Base-by-base conservation (phyloP, 2,113 vertebrate species). In the Entomyzon cyanotis region DNA sequence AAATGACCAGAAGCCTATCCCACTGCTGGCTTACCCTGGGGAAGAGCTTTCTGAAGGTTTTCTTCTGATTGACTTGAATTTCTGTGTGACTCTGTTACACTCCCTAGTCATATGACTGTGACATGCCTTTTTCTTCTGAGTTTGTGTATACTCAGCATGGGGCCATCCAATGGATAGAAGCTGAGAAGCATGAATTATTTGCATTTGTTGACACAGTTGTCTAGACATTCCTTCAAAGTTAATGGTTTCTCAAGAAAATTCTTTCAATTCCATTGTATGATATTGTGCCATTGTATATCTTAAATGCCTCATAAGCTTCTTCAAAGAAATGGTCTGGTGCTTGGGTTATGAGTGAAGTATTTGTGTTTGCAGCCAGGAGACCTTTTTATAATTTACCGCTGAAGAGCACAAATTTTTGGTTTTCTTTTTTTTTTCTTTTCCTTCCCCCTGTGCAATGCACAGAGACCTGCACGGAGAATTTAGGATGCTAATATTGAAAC, bases 161-260 rank as follows among this genome's bases (percentile, higher is more conserved):
- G 96, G 97, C 97, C 97, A 97, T 84, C 95, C 95, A 96, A 90
- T 82, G 81, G 94, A 73, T 86, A 96, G 96, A 95, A 94, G 94
- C 97, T 97, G 94, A 97, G 87, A 97, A 96, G 97, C 95, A 70
- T 92, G 93, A 96, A 97, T 95, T 95, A 96, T 96, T 97, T 97
- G 97, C 97, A 96, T 98, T 95, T 96, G 96, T 97, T 97, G 96
- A 96, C 97, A 97, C 93, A 79, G 94, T 97, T 97, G 95, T 97
- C 97, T 93, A 97, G 96, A 97, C 98, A 98, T 97, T 98, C 97
- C 97, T 98, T 98, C 97, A 97, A 95, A 96, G 93, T 92, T 96
- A 97, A 97, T 91, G 90, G 95, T 97, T 97, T 94, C 90, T 95
- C 95, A 95, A 90, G 93, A 95, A 96, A 96, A 96, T 96, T 95